Conservation (phyloP, 2,888 invertebrate species). For the Eulithis testata region DNA sequence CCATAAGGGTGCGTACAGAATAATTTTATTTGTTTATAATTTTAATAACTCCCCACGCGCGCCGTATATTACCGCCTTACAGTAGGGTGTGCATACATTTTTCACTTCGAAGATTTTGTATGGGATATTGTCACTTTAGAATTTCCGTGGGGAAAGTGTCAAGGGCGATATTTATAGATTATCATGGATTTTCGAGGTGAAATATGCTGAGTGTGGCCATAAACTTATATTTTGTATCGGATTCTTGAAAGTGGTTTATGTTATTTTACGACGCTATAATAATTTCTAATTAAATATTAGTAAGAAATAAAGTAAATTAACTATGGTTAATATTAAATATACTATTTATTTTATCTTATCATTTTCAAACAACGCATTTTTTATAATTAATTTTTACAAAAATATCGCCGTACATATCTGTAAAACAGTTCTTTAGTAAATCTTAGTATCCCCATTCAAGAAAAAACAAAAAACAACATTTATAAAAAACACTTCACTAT, state of each 20-base stretch:
- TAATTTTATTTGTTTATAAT: constrained; percentile 84
- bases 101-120: constrained; percentile 65
- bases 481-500: constrained; percentile 34
- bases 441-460: background rate
- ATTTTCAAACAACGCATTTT: too few species aligned
- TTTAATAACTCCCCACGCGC: constrained; percentile 79
- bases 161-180: constrained; percentile 79
- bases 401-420: too few species aligned
- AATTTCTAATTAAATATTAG: too few species aligned
- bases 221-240: constrained; percentile 48
- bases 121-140: constrained; percentile 80
- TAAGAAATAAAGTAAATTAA: too few species aligned
- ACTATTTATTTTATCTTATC: too few species aligned
- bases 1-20: constrained; percentile 67
- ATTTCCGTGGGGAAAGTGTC: constrained; percentile 66
- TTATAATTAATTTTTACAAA: too few species aligned
- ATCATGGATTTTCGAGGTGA: constrained; percentile 76
- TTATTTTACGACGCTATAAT: background rate
- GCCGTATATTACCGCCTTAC: constrained; percentile 54
- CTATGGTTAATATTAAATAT: too few species aligned
- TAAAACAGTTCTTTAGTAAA: background rate
- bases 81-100: constrained; percentile 76
- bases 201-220: constrained; percentile 67
- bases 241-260: background rate
- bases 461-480: constrained; percentile 11